Conservation (phyloP, 2,113 vertebrate species). For the Oryzias woworae region DNA sequence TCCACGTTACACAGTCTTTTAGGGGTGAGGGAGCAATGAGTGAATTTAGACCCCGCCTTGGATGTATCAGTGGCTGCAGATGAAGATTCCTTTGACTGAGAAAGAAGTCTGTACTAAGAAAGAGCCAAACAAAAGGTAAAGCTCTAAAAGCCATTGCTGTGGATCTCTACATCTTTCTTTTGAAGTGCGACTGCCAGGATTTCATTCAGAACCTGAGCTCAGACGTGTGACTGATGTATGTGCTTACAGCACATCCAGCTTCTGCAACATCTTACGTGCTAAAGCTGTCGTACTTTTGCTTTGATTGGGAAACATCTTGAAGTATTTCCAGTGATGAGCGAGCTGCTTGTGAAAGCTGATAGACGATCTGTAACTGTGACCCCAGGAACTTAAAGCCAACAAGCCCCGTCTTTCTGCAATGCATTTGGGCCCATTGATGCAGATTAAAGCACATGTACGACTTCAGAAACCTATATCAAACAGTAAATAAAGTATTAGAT, state of each 20-base stretch:
- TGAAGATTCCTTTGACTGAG: no score
- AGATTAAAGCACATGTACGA: neutral
- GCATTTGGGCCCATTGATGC: slow-evolving; percentile 33
- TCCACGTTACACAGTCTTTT: no score
- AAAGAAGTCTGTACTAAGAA: no score
- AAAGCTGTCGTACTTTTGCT: slow-evolving; percentile 54
- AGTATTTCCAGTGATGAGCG: slow-evolving; percentile 67
- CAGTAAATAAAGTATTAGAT: neutral
- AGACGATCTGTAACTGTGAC: slow-evolving; percentile 33
- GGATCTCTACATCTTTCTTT: slow-evolving; percentile 23
- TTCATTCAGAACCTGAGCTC: neutral
- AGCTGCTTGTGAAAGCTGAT: slow-evolving; percentile 40
- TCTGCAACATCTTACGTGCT: slow-evolving; percentile 17
- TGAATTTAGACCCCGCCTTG: no score
- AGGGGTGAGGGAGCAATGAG: no score
- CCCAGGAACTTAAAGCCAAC: slow-evolving; percentile 30
- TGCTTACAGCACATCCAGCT: slow-evolving; percentile 5
- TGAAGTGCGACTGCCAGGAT: neutral
- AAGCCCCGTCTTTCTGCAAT: slow-evolving; percentile 18
- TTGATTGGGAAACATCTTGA: slow-evolving; percentile 70
- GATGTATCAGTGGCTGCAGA: no score
- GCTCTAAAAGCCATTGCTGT: slow-evolving; percentile 58
- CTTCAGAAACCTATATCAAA: slow-evolving; percentile 21
- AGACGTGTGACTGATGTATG: neutral
- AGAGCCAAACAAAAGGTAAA: neutral